Base-by-base conservation (phyloP, 2,888 invertebrate genomes). In the Parnassius orleans region DNA sequence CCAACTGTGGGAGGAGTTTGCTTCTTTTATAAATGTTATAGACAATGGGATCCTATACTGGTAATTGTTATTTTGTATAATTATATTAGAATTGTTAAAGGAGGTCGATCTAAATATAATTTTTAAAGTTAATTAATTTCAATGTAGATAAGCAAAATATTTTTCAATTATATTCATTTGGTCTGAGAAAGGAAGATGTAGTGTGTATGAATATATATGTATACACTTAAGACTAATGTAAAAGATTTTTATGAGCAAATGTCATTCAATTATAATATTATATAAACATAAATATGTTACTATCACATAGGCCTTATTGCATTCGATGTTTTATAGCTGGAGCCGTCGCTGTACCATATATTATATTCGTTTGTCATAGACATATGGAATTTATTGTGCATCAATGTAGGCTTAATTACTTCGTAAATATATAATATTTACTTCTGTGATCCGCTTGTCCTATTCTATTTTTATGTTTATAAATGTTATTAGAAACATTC, bases 381-480 rank as follows among this genome's bases (percentile, higher is more conserved):
- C 73, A 68, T 15, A 15, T 62, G 60, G 76, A 76, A 72, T 76
- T 72, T 74, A 75, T 72, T 76, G 75, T 74, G 76, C 75, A 76
- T 75, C 80, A 77, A 77, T 79, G 76, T 79, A 80, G 74, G 72
- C 77, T 77, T 80, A 76, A 74, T 77, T 82, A 79, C 82, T 76
- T 80, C 81, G 84, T 86, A 84, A 85, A 85, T 84, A 85, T 84
- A 74, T 85, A 79, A 86, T 87, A 86, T 87, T 85, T 87, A 87
- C 86, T 87, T 85, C 79, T 90, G 89, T 90, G 88, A 90, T 89
- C 86, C 82, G 81, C 80, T 82, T 84, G 79, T 80, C 83, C 81
- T 86, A 77, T 84, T 81, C 79, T 81, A 79, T 83, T 76, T 81
- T 78, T 82, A 80, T 80, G 74, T 82, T 79, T 84, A 81, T 83